These are phyloP conservation scores for Leptosomus discolor DNA, from an alignment of 2,113 vertebrate species.

Conservation along the genomic window DNA sequence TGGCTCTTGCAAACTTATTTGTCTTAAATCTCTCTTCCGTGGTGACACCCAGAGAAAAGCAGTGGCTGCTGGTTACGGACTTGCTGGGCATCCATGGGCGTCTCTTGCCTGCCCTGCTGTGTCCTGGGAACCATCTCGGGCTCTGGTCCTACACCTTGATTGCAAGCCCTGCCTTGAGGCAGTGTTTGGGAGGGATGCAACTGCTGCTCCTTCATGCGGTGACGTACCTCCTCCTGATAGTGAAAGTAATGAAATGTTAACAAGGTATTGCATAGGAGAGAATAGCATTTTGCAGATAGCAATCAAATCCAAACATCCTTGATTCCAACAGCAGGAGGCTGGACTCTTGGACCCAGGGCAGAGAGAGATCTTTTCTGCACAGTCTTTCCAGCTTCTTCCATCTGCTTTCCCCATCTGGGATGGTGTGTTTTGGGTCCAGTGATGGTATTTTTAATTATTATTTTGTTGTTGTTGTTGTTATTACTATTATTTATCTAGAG, in stretches of 20 bases:
- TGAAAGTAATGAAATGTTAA: not conserved
- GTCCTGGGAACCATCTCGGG: not conserved
- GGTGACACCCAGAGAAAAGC: not conserved
- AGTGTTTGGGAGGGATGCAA: not conserved
- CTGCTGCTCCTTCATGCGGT: not conserved
- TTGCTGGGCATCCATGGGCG: not conserved
- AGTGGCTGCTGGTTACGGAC: not conserved
- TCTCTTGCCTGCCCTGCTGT: not conserved
- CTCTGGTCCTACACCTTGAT: fast-evolving
- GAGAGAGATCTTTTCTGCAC: not conserved
- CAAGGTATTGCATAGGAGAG: not conserved
- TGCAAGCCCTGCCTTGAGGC: not conserved
- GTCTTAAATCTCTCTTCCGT: not conserved
- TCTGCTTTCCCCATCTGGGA: not conserved
- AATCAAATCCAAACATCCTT: not conserved
- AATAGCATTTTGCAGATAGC: not conserved
- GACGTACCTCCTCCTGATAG: not conserved
- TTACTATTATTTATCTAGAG: not conserved
- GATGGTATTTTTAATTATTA: too few relatives aligned
- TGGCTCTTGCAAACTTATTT: not conserved
- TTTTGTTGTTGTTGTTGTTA: not conserved
- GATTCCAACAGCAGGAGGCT: not conserved
- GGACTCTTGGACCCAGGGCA: not conserved
- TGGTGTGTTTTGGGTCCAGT: not conserved
- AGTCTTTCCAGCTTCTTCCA: not conserved